These are phyloP conservation scores for Oligia strigilis DNA, from an alignment of 2,888 invertebrate genomes.

Conservation along the genomic window DNA sequence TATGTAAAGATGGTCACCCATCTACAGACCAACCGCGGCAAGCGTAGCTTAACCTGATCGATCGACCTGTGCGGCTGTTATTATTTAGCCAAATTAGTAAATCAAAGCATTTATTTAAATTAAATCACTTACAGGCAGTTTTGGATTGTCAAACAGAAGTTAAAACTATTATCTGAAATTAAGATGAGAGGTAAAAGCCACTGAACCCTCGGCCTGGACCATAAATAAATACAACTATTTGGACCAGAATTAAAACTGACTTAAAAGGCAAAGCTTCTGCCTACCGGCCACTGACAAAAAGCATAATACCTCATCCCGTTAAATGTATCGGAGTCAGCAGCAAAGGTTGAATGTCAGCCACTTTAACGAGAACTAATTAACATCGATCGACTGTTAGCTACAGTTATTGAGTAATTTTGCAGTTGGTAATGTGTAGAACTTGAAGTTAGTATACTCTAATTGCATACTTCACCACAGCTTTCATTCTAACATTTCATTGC, in stretches of 20 bases:
- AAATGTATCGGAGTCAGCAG: constrained; percentile 11
- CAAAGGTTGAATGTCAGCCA: constrained; percentile 39
- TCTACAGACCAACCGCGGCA: too few relatives aligned
- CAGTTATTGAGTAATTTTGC: constrained; percentile 27
- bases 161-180: background rate
- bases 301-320: constrained; percentile 39
- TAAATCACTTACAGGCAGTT: too few relatives aligned
- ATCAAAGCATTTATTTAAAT: too few relatives aligned
- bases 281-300: background rate
- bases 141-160: too few relatives aligned
- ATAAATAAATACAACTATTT: background rate
- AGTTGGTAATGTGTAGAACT: background rate
- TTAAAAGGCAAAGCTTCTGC: background rate
- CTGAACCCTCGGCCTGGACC: too few relatives aligned
- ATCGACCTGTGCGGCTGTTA: too few relatives aligned
- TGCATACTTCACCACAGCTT: background rate
- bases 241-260: background rate
- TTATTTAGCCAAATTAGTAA: too few relatives aligned
- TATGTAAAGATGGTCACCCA: too few relatives aligned
- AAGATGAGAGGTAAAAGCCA: background rate
- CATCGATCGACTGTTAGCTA: constrained; percentile 19
- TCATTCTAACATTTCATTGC: background rate
- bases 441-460: background rate
- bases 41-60: too few relatives aligned
- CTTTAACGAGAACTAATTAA: constrained; percentile 17